Percentiles rank a stretch among this genome's conserved stretches.
Conservation (phyloP, 2,113 vertebrate species). For the Otocyon megalotis region DNA sequence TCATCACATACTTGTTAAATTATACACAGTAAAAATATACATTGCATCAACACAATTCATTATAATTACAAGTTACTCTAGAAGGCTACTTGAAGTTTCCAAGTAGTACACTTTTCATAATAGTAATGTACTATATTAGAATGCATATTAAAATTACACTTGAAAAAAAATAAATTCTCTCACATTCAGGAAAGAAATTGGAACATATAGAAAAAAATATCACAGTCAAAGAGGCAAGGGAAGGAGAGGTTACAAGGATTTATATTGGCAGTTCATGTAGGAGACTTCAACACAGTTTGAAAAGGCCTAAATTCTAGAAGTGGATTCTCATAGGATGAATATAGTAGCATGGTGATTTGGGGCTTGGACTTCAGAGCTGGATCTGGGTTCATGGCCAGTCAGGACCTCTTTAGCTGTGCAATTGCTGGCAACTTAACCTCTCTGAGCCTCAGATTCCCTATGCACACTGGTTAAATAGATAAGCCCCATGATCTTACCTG, state of each 20-base stretch:
- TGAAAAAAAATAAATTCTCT: conserved; percentile 20
- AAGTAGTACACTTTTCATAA: conserved; percentile 47
- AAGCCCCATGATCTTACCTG: not conserved
- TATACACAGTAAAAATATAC: conserved; percentile 63
- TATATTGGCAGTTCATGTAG: not conserved
- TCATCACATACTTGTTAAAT: conserved; percentile 62
- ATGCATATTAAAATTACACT: conserved; percentile 28
- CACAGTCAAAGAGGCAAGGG: not conserved
- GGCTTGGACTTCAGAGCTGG: not conserved
- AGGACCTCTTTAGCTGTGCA: not conserved
- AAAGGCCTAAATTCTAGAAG: not conserved
- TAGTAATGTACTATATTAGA: not conserved
- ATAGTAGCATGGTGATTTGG: not conserved
- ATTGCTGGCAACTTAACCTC: not conserved
- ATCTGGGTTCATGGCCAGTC: not conserved
- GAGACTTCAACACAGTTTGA: not conserved
- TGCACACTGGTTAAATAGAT: not conserved
- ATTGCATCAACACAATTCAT: conserved; percentile 56
- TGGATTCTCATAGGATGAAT: not conserved
- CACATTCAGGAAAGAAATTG: conserved; percentile 6
- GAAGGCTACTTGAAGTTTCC: conserved; percentile 47
- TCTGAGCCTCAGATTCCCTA: not conserved
- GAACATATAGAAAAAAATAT: not conserved
- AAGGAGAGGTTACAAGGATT: not conserved
- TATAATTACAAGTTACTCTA: conserved; percentile 60